Percentiles rank a stretch among this genome's conserved stretches.
phyloP scores from a whole-genome alignment of 2,888 invertebrate genomes.

The Pecten maximus region DNA sequence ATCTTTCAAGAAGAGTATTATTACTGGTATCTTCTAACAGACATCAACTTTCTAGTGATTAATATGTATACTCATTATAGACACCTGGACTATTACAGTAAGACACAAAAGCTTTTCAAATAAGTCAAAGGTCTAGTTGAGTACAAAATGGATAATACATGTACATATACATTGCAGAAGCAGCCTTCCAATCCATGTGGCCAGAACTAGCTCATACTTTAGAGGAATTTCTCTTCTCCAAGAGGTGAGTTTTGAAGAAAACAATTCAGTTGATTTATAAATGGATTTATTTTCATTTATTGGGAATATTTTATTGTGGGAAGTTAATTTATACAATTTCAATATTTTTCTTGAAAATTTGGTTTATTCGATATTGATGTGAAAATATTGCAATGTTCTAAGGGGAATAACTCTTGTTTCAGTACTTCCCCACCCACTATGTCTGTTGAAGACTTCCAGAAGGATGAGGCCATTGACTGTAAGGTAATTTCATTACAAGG shows the following conservation, averaged over 20 bases:
- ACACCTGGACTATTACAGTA: too few species aligned
- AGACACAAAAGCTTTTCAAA: too few species aligned
- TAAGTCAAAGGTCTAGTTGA: too few species aligned
- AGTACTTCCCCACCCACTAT: conserved; percentile 84
- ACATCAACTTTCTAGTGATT: too few species aligned
- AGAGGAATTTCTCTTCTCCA: conserved; percentile 95
- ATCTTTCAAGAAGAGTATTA: too few species aligned
- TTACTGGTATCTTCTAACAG: too few species aligned
- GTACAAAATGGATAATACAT: too few species aligned
- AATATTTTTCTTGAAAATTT: neutral
- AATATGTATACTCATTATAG: too few species aligned
- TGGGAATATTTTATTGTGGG: neutral
- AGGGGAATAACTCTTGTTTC: conserved; percentile 53
- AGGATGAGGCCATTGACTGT: conserved; percentile 90
- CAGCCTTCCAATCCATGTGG: conserved; percentile 86
- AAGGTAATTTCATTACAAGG: conserved; percentile 72
- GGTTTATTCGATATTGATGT: too few species aligned
- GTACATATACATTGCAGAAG: conserved; percentile 54
- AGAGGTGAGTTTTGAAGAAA: conserved; percentile 85
- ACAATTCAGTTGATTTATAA: neutral
- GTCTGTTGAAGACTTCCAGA: conserved; percentile 84
- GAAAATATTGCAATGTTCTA: neutral
- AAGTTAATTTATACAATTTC: neutral
- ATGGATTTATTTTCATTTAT: neutral
- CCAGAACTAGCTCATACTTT: conserved; percentile 91